Evolutionary conservation across 2,888 invertebrate species (phyloP).

Genomic region (Stenurella melanura): DNA sequence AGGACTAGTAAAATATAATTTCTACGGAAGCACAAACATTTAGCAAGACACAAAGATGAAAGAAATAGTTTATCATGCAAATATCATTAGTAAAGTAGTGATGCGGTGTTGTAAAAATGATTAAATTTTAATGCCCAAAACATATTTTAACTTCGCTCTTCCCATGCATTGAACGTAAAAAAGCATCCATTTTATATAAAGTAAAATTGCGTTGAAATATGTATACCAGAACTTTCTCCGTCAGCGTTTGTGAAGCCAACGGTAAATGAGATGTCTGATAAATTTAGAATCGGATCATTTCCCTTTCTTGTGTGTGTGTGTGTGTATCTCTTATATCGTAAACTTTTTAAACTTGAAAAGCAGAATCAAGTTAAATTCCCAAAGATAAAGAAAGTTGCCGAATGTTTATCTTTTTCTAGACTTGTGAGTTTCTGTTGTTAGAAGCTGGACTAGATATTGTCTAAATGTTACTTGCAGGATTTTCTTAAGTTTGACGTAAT

Average conservation of each 20-base stretch:
- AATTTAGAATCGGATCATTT: conserved; percentile 3
- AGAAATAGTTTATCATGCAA: too few species aligned
- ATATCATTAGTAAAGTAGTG: too few species aligned
- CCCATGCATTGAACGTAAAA: too few species aligned
- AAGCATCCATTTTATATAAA: background rate
- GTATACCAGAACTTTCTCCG: background rate
- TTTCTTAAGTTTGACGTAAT: too few species aligned
- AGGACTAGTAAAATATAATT: too few species aligned
- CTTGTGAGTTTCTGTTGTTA: background rate
- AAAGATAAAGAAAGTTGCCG: background rate
- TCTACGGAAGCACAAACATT: too few species aligned
- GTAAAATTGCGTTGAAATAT: background rate
- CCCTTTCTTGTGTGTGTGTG: conserved; percentile 5
- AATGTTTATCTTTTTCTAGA: background rate
- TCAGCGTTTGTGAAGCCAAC: background rate
- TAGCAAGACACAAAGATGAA: too few species aligned
- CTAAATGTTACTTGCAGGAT: too few species aligned
- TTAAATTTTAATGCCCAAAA: too few species aligned
- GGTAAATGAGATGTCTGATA: conserved; percentile 7
- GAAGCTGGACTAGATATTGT: too few species aligned
- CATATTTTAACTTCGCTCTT: too few species aligned
- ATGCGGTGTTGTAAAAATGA: too few species aligned
- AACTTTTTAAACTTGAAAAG: conserved; percentile 1
- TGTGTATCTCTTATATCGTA: conserved; percentile 3
- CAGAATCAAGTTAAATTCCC: background rate